Evolutionary conservation across 1,140 invertebrate genomes (phyloP).

Genomic region (Caerostris darwini): DNA sequence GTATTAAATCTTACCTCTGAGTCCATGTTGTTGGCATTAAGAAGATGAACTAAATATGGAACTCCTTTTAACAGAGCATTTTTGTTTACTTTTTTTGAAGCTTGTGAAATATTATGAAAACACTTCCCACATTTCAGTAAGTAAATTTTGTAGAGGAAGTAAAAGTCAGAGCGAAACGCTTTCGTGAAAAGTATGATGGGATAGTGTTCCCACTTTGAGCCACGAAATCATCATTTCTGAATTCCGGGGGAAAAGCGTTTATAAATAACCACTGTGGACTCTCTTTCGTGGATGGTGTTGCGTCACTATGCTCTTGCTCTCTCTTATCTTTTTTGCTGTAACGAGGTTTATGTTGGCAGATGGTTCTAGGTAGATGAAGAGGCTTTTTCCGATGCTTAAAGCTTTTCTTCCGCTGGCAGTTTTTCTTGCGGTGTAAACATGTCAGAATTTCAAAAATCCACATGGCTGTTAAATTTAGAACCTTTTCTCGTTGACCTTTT

Average conservation of each 20-base stretch:
- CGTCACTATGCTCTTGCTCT: slow-evolving; percentile 45
- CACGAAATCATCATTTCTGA: slow-evolving; percentile 50
- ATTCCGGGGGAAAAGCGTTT: slow-evolving; percentile 54
- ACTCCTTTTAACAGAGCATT: too few species aligned
- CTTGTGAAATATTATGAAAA: too few species aligned
- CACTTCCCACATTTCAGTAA: neutral
- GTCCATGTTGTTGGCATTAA: neutral
- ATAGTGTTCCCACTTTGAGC: slow-evolving; percentile 52
- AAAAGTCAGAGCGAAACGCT: neutral
- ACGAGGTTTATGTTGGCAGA: slow-evolving; percentile 33
- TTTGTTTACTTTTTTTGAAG: too few species aligned
- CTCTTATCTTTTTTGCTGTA: slow-evolving; percentile 35
- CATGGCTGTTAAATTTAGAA: slow-evolving; percentile 20
- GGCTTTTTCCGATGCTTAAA: neutral
- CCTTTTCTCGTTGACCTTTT: neutral
- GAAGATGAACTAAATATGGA: too few species aligned
- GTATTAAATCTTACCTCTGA: neutral
- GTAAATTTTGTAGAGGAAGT: slow-evolving; percentile 9
- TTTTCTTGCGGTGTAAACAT: neutral
- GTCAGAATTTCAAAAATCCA: neutral
- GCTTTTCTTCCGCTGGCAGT: neutral
- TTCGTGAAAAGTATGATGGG: slow-evolving; percentile 12
- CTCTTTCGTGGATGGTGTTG: slow-evolving; percentile 26
- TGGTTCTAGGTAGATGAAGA: slow-evolving; percentile 33
- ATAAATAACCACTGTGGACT: slow-evolving; percentile 59